Base-by-base conservation (phyloP, 2,797 vertebrate genomes). In the Enteromius viviparus region DNA sequence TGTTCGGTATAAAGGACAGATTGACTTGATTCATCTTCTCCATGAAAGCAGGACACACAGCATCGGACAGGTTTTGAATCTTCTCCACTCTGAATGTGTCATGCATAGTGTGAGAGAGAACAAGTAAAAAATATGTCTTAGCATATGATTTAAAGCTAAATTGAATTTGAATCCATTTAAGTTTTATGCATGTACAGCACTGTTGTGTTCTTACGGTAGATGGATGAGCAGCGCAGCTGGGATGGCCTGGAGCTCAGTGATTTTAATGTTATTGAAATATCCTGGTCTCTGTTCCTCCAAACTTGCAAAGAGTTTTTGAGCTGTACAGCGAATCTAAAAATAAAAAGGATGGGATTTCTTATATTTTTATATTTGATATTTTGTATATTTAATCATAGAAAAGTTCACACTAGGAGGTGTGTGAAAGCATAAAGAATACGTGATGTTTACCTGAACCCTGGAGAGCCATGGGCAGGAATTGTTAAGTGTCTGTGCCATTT, bases 21-120 rank as follows among this genome's bases (percentile, higher is more conserved):
- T 93, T 89, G 47, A 89, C 89, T 40, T 40, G 58, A 60, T 84
- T 80, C 87, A 94, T 92, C 87, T 93, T 94, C 75, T 91, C 34
- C 23, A 95, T 85, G 84, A 94, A 91, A 14, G 19, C 42, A 0
- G 84, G 37, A 78, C 95, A 95, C 87, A 92, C 88, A 0, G 89
- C 81, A 78, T 86, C 87, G 1, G 94, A 92, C 82, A 95, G 87
- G 65, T 75, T 69, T 29, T 55, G 75, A 58, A 95, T 81, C 34
- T 85, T 71, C 23, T 8, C 29, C 19, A 91, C 85, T 66, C 95
- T 95, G 89, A 60, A 77, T 5, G 60, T 34, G 7, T 7, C 58
- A 21, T 69, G 4, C 34, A 64, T 65, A 26, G 11, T 80, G 15
- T 49, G n/a, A 76, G 23, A 53, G 34, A 15, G 58, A 55, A n/a